Evolutionary conservation across 2,888 invertebrate species (phyloP).

Genomic region (Eristalinus sepulchralis): DNA sequence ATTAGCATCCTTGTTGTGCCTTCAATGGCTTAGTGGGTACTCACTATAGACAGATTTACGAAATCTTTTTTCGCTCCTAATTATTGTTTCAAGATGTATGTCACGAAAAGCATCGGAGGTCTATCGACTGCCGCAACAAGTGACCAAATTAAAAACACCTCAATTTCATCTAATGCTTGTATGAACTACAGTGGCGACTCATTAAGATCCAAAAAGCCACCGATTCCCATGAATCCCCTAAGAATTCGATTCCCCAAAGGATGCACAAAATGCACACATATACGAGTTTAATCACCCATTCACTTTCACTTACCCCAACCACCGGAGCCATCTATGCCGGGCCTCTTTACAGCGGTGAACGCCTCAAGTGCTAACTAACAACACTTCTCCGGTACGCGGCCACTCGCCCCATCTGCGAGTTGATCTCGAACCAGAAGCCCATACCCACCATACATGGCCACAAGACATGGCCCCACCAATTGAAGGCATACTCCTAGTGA

Average conservation of each 20-base stretch:
- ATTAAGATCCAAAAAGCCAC: neutral
- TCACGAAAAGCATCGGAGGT: too few relatives aligned
- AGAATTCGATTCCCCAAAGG: neutral
- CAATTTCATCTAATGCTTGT: neutral
- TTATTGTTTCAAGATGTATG: too few relatives aligned
- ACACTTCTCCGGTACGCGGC: constrained; percentile 9
- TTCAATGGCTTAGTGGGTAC: too few relatives aligned
- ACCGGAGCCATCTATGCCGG: too few relatives aligned
- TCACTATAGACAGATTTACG: too few relatives aligned
- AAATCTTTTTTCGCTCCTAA: too few relatives aligned
- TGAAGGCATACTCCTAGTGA: constrained; percentile 74
- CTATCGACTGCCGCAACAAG: too few relatives aligned
- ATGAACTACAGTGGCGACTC: too few relatives aligned
- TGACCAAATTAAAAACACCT: neutral
- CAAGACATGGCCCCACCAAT: constrained; percentile 62
- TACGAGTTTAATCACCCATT: constrained; percentile 22
- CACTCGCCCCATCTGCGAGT: constrained; percentile 29
- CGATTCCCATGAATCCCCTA: neutral
- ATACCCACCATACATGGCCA: constrained; percentile 48
- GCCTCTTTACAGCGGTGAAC: constrained; percentile 15
- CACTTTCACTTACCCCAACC: constrained; percentile 56
- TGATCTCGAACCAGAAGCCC: constrained; percentile 52
- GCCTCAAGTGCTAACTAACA: constrained; percentile 32
- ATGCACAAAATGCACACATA: neutral
- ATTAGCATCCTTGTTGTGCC: too few relatives aligned